Percentiles rank a stretch among this genome's conserved stretches.
Conservation (phyloP, 2,888 invertebrate genomes). For the Drosophila parthenogenetica region DNA sequence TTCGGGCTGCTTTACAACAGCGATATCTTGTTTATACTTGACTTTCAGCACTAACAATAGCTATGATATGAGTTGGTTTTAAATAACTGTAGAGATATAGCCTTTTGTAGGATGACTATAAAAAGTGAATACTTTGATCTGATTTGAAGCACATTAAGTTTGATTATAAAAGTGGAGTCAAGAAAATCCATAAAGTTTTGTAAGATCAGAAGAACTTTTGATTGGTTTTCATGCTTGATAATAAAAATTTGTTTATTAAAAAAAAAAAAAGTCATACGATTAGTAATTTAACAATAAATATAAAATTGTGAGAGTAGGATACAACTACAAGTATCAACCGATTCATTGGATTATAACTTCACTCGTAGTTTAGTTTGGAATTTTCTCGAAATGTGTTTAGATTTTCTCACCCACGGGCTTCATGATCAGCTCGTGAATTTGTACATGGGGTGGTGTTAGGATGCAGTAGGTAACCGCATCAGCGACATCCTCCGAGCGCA, state of each 20-base stretch:
- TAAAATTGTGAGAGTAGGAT: background rate
- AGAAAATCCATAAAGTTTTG: no score
- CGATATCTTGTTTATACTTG: background rate
- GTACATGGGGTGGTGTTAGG: constrained; percentile 77
- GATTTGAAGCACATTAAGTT: no score
- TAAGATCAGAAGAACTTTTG: no score
- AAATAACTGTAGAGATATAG: no score
- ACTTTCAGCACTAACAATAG: background rate
- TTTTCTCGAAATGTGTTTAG: constrained; percentile 28
- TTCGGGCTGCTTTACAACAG: background rate
- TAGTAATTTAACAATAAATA: background rate
- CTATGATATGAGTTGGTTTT: background rate
- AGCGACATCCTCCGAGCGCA: constrained; percentile 75
- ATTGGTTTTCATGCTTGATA: no score
- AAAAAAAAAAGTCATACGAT: background rate
- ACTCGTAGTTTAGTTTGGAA: no score
- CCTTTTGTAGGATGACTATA: no score
- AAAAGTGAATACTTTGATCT: no score
- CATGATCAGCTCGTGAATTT: constrained; percentile 76
- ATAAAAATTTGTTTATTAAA: background rate
- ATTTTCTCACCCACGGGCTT: constrained; percentile 74
- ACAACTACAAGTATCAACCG: background rate
- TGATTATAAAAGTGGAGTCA: no score
- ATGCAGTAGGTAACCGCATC: constrained; percentile 78
- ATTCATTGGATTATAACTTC: background rate